A percentile compares a stretch with the other conserved stretches of the same genome.
phyloP scores from a whole-genome alignment of 2,888 invertebrate species.

The Sepiola atlantica region DNA sequence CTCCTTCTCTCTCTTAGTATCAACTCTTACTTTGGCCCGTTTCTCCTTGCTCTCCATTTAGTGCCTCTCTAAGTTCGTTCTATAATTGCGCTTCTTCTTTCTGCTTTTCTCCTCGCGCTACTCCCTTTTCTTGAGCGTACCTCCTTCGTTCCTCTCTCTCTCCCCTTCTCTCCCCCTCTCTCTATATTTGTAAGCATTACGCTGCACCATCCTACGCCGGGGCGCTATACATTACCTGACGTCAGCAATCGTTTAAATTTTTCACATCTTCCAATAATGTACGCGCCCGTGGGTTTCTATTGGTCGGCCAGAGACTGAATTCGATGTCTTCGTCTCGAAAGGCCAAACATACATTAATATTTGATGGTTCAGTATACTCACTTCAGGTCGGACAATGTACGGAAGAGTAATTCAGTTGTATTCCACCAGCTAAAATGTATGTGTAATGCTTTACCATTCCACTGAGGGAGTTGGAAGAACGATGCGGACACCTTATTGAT shows the following conservation, averaged over 20 bases:
- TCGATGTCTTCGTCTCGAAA: constrained; percentile 39
- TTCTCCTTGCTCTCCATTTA: background rate
- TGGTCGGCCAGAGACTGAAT: constrained; percentile 37
- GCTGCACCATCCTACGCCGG: background rate
- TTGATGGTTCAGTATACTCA: constrained; percentile 20
- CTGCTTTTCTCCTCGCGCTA: background rate
- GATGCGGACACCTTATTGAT: background rate
- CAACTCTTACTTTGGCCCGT: background rate
- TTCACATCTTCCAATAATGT: constrained; percentile 40
- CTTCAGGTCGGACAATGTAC: constrained; percentile 32
- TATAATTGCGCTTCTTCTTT: background rate
- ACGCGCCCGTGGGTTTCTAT: background rate
- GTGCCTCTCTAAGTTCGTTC: background rate
- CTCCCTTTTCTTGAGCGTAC: background rate
- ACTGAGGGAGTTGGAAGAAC: background rate
- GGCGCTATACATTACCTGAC: constrained; percentile 38
- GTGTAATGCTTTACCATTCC: constrained; percentile 1
- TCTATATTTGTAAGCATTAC: background rate
- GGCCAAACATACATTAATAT: constrained; percentile 37
- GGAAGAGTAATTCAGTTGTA: background rate
- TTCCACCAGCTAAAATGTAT: constrained; percentile 17
- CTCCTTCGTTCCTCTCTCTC: background rate
- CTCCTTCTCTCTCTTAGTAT: background rate
- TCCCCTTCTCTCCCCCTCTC: background rate
- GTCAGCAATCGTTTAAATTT: constrained; percentile 44